Base-by-base conservation (phyloP, 1,140 invertebrate species). In the Araneus ventricosus region DNA sequence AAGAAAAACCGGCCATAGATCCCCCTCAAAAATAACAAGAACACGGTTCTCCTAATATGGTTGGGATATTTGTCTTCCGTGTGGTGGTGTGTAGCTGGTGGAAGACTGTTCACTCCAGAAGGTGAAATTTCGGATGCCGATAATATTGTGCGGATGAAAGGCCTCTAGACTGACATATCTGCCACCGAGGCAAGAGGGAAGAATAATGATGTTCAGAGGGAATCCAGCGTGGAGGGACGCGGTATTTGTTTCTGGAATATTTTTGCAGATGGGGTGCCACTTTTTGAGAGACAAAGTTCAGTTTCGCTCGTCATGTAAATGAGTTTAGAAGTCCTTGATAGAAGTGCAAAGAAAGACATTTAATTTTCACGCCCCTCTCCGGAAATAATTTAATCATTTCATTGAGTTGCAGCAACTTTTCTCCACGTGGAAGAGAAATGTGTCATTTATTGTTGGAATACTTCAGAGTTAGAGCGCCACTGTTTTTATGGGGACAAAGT, bases 21-120 rank as follows among this genome's bases (percentile, higher is more conserved):
- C 41, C 80, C 14, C 27, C 52, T 67, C 61, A 41, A 52, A 90
- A 90, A 90, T 45, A 90, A 37, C 30, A 79, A 63, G 79, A 84
- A 67, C 61, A 88, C 17, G 87, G 39, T 10, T 70, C 79, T 52
- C 79, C 57, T 91, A 91, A 91, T 91, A 91, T 91, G 75, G 79
- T 75, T 14, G 24, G 79, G 39, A 84, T 91, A 91, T 91, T 91
- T 91, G 89, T 91, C 89, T 91, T 91, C 89, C 84, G 30, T 82
- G 79, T 67, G 7, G 59, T 37, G 17, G 87, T 34, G 8, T 88
- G 61, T 67, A 27, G 63, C 37, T 39, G 87, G 57, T 24, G 37
- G 39, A 24, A 30, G 39, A 34, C 37, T 57, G 87, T 88, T 52
- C 57, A 27, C 61, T 52, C 57, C 24, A 63, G 75, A 59, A 91